Conservation (phyloP, 2,888 invertebrate genomes). For the Latheticus oryzae region DNA sequence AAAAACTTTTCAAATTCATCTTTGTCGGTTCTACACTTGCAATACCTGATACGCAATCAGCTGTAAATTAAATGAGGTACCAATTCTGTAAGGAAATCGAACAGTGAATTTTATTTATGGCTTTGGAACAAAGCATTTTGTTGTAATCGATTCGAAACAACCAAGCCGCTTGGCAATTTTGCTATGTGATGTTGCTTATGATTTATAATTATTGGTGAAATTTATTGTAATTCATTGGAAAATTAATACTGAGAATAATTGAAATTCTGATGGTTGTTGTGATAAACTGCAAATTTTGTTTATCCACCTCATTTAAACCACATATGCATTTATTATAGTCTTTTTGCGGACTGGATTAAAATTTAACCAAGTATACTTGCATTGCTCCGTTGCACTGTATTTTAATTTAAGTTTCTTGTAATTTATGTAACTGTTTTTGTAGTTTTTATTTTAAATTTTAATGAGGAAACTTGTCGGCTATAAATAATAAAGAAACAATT, state of each 20-base stretch:
- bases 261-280: too few relatives aligned
- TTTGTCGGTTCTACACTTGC: constrained; percentile 19
- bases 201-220: constrained; percentile 13
- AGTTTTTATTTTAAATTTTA: background rate
- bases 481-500: constrained; percentile 13
- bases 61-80: constrained; percentile 23
- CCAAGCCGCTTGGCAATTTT: constrained; percentile 4
- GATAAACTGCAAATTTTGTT: too few relatives aligned
- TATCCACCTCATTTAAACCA: too few relatives aligned
- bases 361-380: too few relatives aligned
- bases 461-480: background rate
- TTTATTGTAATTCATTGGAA: constrained; percentile 2
- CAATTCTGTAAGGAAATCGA: background rate
- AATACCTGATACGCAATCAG: constrained; percentile 14
- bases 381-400: too few relatives aligned
- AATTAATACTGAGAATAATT: too few relatives aligned
- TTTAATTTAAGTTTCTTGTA: too few relatives aligned
- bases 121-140: constrained; percentile 2
- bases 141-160: constrained; percentile 2
- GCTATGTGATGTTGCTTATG: background rate
- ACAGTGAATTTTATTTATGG: constrained; percentile 7
- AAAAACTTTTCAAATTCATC: constrained; percentile 32
- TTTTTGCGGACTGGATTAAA: too few relatives aligned
- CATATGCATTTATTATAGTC: too few relatives aligned
- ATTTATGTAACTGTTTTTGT: background rate